These are phyloP conservation scores for Lasioglossum oenotherae DNA, from an alignment of 2,888 invertebrate genomes.

Conservation along the genomic window DNA sequence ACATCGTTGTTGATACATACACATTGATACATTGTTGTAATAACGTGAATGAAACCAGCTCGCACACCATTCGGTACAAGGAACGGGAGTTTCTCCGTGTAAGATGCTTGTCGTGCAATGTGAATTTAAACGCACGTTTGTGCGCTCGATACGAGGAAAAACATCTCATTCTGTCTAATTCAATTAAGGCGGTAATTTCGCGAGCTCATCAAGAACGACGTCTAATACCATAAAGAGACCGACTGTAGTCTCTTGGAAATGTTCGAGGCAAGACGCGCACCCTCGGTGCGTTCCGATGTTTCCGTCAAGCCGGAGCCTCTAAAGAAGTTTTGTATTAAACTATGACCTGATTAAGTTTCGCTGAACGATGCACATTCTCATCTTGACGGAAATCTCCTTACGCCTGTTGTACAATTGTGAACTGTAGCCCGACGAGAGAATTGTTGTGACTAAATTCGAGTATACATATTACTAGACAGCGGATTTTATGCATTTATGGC, in stretches of 20 bases:
- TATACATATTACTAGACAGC: too few species aligned
- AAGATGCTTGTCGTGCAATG: background rate
- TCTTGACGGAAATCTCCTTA: background rate
- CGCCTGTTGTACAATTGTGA: background rate
- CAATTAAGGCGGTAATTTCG: slow-evolving; percentile 16
- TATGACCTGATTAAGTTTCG: slow-evolving; percentile 4
- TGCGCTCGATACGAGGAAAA: slow-evolving; percentile 18
- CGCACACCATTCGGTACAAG: background rate
- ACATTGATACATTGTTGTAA: too few species aligned
- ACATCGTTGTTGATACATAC: too few species aligned
- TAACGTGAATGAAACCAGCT: background rate
- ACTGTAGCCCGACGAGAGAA: background rate
- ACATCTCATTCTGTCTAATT: slow-evolving; percentile 20
- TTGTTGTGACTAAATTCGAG: background rate
- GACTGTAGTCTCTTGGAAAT: slow-evolving; percentile 10
- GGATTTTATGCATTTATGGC: too few species aligned
- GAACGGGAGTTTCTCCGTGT: background rate
- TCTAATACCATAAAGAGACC: slow-evolving; percentile 24
- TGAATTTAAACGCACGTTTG: slow-evolving; percentile 1
- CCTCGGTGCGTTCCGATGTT: background rate
- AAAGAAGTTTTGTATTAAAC: slow-evolving; percentile 21
- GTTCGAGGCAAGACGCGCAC: slow-evolving; percentile 18
- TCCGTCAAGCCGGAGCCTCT: background rate
- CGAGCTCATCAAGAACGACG: slow-evolving; percentile 19
- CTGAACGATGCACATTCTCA: slow-evolving; percentile 1